Conservation (phyloP, 2,888 invertebrate species). For the Phania funesta region DNA sequence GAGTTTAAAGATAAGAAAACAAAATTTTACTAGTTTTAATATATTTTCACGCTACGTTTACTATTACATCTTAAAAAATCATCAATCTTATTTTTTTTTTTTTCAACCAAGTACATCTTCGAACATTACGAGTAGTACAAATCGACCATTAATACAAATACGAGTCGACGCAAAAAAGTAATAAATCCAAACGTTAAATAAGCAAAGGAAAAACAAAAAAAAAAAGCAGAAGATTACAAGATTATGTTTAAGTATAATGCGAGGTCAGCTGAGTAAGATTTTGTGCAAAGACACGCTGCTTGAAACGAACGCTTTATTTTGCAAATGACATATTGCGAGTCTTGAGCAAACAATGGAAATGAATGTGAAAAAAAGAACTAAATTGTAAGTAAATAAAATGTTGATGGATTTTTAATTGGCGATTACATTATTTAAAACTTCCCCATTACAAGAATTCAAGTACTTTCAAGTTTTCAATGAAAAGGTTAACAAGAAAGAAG, state of each 20-base stretch:
- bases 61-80: conserved; percentile 39
- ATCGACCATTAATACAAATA: no score
- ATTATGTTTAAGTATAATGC: conserved; percentile 37
- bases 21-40: background rate
- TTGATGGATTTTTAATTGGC: conserved; percentile 51
- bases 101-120: no score
- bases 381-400: conserved; percentile 30
- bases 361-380: background rate
- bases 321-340: conserved; percentile 31
- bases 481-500: background rate
- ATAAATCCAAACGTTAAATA: background rate
- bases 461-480: background rate
- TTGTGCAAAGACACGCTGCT: conserved; percentile 16
- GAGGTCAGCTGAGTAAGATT: conserved; percentile 46
- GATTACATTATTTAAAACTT: conserved; percentile 54
- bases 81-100: background rate
- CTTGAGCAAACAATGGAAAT: conserved; percentile 25
- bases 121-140: no score
- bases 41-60: conserved; percentile 43
- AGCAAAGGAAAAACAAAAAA: background rate
- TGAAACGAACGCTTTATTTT: conserved; percentile 11
- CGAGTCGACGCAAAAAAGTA: background rate
- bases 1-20: background rate
- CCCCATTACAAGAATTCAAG: conserved; percentile 10
- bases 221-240: conserved; percentile 32